phyloP scores from a whole-genome alignment of 2,888 invertebrate species.

The Schrankia costaestrigalis region DNA sequence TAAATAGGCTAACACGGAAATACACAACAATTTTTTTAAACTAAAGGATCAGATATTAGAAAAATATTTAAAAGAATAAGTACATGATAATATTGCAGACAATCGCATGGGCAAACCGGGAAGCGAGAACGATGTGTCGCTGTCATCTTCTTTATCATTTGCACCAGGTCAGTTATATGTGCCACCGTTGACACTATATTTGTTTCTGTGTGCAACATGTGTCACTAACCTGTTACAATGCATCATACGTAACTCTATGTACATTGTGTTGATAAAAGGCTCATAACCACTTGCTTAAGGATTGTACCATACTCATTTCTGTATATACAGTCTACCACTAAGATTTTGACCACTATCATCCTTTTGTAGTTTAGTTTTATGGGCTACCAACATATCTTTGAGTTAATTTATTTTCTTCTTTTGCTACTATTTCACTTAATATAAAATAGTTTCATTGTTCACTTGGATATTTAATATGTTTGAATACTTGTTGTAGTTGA shows the following conservation, averaged over 20 bases:
- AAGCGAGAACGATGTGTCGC: conserved; percentile 77
- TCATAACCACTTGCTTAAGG: conserved; percentile 51
- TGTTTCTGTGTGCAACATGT: conserved; percentile 74
- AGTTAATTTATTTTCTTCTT: conserved; percentile 2
- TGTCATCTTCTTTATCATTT: conserved; percentile 77
- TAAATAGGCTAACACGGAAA: too few relatives aligned
- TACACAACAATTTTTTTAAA: too few relatives aligned
- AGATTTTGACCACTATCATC: conserved; percentile 4
- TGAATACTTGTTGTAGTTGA: too few relatives aligned
- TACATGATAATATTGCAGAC: conserved; percentile 74
- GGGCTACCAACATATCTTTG: conserved; percentile 18
- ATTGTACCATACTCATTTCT: conserved; percentile 32
- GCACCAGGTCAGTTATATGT: conserved; percentile 79
- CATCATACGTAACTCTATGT: conserved; percentile 39
- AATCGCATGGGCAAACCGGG: conserved; percentile 78
- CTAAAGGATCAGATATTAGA: background rate
- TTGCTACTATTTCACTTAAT: background rate
- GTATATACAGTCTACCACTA: conserved; percentile 9
- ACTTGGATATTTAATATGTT: too few relatives aligned
- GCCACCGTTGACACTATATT: conserved; percentile 67
- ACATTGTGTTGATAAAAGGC: conserved; percentile 37
- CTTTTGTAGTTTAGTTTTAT: conserved; percentile 13
- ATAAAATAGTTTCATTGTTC: background rate
- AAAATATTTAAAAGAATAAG: conserved; percentile 47
- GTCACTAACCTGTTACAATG: conserved; percentile 70